These are phyloP conservation scores for Drosophila oshimai DNA, from an alignment of 1,140 invertebrate species.

Conservation along the genomic window DNA sequence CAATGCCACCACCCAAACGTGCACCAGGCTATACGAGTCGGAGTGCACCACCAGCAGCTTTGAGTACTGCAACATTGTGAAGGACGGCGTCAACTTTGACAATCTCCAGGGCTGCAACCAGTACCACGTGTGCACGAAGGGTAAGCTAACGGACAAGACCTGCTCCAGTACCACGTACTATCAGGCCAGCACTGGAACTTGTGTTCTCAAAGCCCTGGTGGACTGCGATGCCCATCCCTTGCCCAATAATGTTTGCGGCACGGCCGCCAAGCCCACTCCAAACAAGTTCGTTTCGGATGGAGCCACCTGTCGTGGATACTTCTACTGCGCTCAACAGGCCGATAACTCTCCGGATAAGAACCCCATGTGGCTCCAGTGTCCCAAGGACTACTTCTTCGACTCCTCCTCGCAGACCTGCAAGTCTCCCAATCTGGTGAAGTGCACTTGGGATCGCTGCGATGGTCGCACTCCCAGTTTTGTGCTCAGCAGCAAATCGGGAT, in stretches of 20 bases:
- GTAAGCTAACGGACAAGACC: slow-evolving; percentile 8
- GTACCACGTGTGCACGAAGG: slow-evolving; percentile 55
- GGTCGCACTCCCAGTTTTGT: slow-evolving; percentile 52
- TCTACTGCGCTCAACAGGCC: slow-evolving; percentile 41
- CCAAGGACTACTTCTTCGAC: slow-evolving; percentile 59
- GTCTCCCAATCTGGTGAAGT: slow-evolving; percentile 29
- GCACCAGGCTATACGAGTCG: slow-evolving; percentile 33
- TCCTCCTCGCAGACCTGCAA: slow-evolving; percentile 24
- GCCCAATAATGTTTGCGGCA: slow-evolving; percentile 63
- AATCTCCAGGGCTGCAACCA: slow-evolving; percentile 45
- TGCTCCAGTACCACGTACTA: slow-evolving; percentile 48
- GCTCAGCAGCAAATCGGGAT: slow-evolving; percentile 39
- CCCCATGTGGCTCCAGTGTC: slow-evolving; percentile 49
- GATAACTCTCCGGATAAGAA: slow-evolving; percentile 33
- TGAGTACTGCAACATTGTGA: slow-evolving; percentile 65
- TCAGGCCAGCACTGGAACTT: slow-evolving; percentile 38
- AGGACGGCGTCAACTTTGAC: slow-evolving; percentile 49
- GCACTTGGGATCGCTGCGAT: slow-evolving; percentile 64
- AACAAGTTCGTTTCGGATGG: slow-evolving; percentile 49
- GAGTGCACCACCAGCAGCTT: slow-evolving; percentile 34
- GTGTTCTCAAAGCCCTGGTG: slow-evolving; percentile 46
- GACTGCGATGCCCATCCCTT: slow-evolving; percentile 60
- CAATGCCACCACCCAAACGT: slow-evolving; percentile 45
- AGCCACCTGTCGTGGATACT: slow-evolving; percentile 68
- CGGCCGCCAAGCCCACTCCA: slow-evolving; percentile 16